Evolutionary conservation across 2,797 vertebrate genomes (phyloP), one percentile per base, ranked within the genome.

Genomic region (Sebastes minor): DNA sequence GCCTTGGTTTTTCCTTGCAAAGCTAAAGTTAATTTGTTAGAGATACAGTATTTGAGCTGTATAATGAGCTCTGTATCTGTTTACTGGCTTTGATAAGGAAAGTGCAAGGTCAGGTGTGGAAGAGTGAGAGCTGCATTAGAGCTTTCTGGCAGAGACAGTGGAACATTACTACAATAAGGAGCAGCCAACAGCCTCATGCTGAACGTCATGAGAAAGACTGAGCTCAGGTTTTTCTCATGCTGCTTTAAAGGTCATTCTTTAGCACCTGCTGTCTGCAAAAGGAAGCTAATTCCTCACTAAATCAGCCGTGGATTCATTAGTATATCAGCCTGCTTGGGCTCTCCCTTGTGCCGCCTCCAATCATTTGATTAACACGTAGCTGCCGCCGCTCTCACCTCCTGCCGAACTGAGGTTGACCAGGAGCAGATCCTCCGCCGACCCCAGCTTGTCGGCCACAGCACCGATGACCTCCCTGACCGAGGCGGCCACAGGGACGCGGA

Each of bases 401-500:
- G 97, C 96, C 0, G 99, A 99, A 87, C 97, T 99, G 95, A 99
- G 97, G 95, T 95, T 96, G 74, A 99, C 97, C 55, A 99, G 94
- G 78, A 98, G 95, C 88, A 99, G 96, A 84, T 97, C 96, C 92
- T 99, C 97, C 11, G 95, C 96, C 59, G 98, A 98, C 77, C 98
- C 97, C 92, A 99, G 96, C 89, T 99, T 99, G 94, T 99, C 99
- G 0, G 97, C 96, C 76, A 98, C 97, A 0, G 98, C 97, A 0
- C 94, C 79, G 83, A 98, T 96, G 89, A 99, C 96, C 92, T 99
- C 98, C 85, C 96, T 96, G 92, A 99, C 98, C 0, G 97, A 97
- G 73, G 98, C 95, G 0, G 95, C 95, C 68, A 99, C 96, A 0
- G 96, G 96, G 59, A 97, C 97, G 6, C 99, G 96, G 78, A 99